Percentiles rank a stretch among this genome's conserved stretches.
phyloP scores from a whole-genome alignment of 2,113 vertebrate genomes.

The Petaurus breviceps region DNA sequence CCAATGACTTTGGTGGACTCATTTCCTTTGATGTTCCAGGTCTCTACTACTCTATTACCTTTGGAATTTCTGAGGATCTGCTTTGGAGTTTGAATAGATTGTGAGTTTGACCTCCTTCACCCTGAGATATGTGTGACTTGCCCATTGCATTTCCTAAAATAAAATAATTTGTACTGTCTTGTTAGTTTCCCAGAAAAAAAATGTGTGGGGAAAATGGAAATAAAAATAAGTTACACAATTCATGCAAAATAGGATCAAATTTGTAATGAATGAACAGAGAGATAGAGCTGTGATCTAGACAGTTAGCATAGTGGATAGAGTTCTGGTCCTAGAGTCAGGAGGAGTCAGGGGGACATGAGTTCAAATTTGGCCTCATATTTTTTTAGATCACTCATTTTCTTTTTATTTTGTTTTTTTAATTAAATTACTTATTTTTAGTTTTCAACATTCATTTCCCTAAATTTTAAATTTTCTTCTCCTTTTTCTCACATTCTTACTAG shows the following conservation, averaged over 20 bases:
- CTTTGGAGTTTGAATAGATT: accelerated
- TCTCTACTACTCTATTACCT: accelerated
- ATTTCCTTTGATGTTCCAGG: accelerated
- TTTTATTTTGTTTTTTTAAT: no score
- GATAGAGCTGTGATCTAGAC: neutral
- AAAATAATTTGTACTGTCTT: neutral
- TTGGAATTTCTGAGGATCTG: accelerated
- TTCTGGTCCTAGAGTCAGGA: neutral
- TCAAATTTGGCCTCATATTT: neutral
- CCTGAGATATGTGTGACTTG: neutral
- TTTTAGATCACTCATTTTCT: no score
- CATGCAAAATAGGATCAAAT: neutral
- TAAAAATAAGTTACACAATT: neutral
- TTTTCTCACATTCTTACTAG: neutral
- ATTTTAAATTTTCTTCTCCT: no score
- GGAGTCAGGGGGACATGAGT: neutral
- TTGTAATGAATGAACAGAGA: constrained; percentile 31
- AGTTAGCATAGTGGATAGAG: neutral
- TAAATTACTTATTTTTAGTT: no score
- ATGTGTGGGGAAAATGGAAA: neutral
- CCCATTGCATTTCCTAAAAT: neutral
- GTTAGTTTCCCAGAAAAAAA: neutral
- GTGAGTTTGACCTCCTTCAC: neutral
- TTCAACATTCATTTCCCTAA: no score
- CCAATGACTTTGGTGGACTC: accelerated